These are phyloP conservation scores for Solea senegalensis DNA, from an alignment of 2,113 vertebrate species.

Conservation along the genomic window DNA sequence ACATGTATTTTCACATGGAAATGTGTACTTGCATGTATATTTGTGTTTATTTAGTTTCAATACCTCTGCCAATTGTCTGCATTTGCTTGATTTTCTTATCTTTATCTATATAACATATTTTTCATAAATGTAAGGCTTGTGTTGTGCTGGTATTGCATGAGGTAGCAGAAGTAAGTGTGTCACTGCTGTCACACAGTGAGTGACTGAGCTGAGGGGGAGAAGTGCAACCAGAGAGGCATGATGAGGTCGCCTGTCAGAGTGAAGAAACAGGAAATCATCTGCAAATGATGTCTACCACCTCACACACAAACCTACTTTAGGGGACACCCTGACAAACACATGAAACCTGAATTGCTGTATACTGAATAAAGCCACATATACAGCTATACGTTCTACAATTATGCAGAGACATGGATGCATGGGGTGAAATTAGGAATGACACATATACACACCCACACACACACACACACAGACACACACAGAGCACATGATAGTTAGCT, in stretches of 20 bases:
- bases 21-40: no score
- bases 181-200: constrained; percentile 47
- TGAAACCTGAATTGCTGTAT: background rate
- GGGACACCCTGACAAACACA: background rate
- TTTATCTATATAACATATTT: background rate
- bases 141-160: constrained; percentile 17
- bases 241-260: constrained; percentile 63
- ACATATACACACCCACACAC: background rate
- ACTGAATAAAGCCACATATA: background rate
- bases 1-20: no score
- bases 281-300: constrained; percentile 79
- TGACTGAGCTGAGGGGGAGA: constrained; percentile 69
- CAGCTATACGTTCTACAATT: background rate
- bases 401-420: background rate
- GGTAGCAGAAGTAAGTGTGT: constrained; percentile 51
- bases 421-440: constrained; percentile 16
- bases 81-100: no score
- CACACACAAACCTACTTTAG: constrained; percentile 38
- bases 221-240: constrained; percentile 79
- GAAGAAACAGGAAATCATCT: constrained; percentile 84
- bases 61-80: no score
- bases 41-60: no score
- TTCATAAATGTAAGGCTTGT: background rate
- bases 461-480: constrained; percentile 34
- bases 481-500: constrained; percentile 81